Evolutionary conservation across 1,140 invertebrate species (phyloP), one percentile per base, ranked within the genome.

Genomic region (Heliconius congener): DNA sequence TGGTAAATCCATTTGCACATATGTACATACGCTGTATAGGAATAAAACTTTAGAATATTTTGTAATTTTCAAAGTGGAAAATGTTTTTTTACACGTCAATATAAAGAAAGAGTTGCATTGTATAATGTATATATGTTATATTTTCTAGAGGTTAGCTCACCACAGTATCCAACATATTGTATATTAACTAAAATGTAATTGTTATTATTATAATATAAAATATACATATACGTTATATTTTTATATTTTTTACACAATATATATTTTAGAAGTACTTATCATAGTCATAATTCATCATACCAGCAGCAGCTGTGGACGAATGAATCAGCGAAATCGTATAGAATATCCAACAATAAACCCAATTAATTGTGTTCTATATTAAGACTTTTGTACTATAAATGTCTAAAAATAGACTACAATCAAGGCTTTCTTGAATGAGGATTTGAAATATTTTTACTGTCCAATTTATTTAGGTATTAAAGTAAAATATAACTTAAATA

Each of bases 351-450:
- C 74, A 79, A 76, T 76, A 71, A 72, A 79, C 73, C 27, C 74
- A 79, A 79, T 79, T 79, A 79, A 72, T 79, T 75, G 73, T 46
- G 75, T 75, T 46, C 78, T 79, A 79, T 75, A 75, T 75, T 75
- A 75, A 79, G 73, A 74, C 66, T 19, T n/a, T 39, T 71, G 57
- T 75, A 79, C 66, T 52, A 50, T 19, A 76, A 79, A 79, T 73
- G 39, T 52, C 78, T 79, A 57, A 75, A 71, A 42, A 79, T 79
- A 76, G 66, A 71, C 16, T 39, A 0, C n/a, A n/a, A 52, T 42
- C 34, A 72, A 34, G 46, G 66, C 76, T 72, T 77, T 71, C 76
- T 27, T 77, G 76, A 30, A 30, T 66, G 23, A 30, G 60, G 23
- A 66, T 11, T 13, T 66, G 27, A 66, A 30, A 66, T 66, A 66